Percentiles rank a stretch among this genome's conserved stretches.
Evolutionary conservation across 2,797 vertebrate species (phyloP).

Genomic region (Clarias platycephalus): DNA sequence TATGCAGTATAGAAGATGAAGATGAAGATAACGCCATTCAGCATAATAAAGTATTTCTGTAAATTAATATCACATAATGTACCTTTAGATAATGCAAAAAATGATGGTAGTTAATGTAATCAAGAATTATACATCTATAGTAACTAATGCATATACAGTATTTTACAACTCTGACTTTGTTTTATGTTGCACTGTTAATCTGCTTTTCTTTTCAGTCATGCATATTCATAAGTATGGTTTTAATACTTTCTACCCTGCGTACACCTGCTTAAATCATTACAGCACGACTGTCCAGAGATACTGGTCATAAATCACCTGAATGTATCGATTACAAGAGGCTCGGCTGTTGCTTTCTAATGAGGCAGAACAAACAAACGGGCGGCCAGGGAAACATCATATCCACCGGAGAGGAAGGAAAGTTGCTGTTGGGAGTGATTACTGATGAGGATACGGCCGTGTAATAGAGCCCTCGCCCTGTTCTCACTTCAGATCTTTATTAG

Average conservation of each 20-base stretch:
- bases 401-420: neutral
- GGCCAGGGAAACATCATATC: constrained; percentile 26
- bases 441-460: constrained; percentile 23
- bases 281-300: constrained; percentile 5
- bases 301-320: constrained; percentile 37
- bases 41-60: neutral
- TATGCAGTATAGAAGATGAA: too few relatives aligned
- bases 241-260: neutral
- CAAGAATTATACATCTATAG: neutral
- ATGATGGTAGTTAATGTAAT: neutral
- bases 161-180: neutral
- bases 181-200: neutral
- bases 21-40: too few relatives aligned
- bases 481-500: constrained; percentile 37
- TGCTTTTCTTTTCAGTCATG: neutral
- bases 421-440: constrained; percentile 34
- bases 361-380: constrained; percentile 32
- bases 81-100: neutral
- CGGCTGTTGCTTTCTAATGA: constrained; percentile 36
- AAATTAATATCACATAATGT: neutral
- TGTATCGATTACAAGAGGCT: constrained; percentile 31
- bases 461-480: constrained; percentile 18
- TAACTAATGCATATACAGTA: neutral
- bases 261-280: constrained; percentile 29
- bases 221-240: neutral